Conservation (phyloP, 1,140 invertebrate species). For the Cydia splendana region DNA sequence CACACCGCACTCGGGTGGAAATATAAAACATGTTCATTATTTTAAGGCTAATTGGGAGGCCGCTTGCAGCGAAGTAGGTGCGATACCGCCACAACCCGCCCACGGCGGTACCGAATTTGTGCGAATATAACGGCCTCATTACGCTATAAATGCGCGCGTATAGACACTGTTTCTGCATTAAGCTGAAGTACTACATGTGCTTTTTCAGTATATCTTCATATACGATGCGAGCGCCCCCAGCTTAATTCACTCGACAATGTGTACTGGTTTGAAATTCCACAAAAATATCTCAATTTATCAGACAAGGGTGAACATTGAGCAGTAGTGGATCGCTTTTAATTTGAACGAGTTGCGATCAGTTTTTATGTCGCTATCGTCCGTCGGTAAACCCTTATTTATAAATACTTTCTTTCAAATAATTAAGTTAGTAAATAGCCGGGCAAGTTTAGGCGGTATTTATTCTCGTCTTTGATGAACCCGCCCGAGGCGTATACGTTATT, state of each 20-base stretch:
- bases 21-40: constrained; percentile 81
- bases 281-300: constrained; percentile 17
- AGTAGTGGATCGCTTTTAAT: constrained; percentile 1
- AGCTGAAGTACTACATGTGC: constrained; percentile 51
- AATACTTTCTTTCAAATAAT: constrained; percentile 41
- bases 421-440: constrained; percentile 48
- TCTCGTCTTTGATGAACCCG: constrained; percentile 61
- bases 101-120: constrained; percentile 68
- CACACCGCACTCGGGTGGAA: constrained; percentile 71
- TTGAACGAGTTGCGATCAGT: background rate
- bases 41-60: constrained; percentile 79
- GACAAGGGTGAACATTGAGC: constrained; percentile 12
- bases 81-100: constrained; percentile 68
- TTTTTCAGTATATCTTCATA: constrained; percentile 26
- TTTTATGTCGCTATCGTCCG: background rate
- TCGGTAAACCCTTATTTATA: constrained; percentile 42
- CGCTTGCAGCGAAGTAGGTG: constrained; percentile 72
- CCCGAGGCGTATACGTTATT: constrained; percentile 73
- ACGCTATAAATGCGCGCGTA: constrained; percentile 57
- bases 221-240: constrained; percentile 9
- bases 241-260: background rate
- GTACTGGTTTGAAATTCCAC: constrained; percentile 11
- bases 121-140: constrained; percentile 62
- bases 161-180: constrained; percentile 75
- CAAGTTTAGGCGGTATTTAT: constrained; percentile 60